A percentile compares a stretch with the other conserved stretches of the same genome.
phyloP scores from a whole-genome alignment of 2,797 vertebrate genomes.

The Pipistrellus kuhlii region DNA sequence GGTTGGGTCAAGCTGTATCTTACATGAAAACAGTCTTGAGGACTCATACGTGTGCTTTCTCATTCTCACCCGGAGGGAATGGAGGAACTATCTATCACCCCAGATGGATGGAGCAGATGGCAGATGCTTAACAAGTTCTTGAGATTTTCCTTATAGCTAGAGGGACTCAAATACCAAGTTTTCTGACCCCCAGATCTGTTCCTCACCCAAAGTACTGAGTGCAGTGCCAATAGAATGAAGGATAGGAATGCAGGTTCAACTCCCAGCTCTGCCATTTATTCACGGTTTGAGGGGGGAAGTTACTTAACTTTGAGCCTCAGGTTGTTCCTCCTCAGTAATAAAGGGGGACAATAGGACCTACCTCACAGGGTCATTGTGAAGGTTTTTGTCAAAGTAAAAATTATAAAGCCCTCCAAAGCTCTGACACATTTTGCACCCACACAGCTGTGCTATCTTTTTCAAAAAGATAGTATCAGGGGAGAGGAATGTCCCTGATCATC shows the following conservation, averaged over 20 bases:
- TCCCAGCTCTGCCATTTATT: neutral
- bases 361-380: neutral
- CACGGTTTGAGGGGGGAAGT: neutral
- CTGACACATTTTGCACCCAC: neutral
- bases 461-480: neutral
- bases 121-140: neutral
- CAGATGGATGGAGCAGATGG: neutral
- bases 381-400: neutral
- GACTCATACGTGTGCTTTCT: neutral
- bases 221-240: neutral
- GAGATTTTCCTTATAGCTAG: neutral
- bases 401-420: constrained; percentile 19
- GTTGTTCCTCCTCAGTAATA: neutral
- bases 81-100: neutral
- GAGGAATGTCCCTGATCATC: neutral
- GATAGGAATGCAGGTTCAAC: neutral
- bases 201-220: neutral
- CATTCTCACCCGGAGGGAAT: neutral
- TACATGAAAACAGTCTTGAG: neutral
- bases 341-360: neutral
- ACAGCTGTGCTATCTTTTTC: neutral
- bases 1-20: neutral
- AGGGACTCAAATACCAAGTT: neutral
- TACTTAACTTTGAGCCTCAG: neutral
- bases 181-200: neutral